Evolutionary conservation across 2,113 vertebrate genomes (phyloP), one percentile per base, ranked within the genome.

Genomic region (Dromas ardeola): DNA sequence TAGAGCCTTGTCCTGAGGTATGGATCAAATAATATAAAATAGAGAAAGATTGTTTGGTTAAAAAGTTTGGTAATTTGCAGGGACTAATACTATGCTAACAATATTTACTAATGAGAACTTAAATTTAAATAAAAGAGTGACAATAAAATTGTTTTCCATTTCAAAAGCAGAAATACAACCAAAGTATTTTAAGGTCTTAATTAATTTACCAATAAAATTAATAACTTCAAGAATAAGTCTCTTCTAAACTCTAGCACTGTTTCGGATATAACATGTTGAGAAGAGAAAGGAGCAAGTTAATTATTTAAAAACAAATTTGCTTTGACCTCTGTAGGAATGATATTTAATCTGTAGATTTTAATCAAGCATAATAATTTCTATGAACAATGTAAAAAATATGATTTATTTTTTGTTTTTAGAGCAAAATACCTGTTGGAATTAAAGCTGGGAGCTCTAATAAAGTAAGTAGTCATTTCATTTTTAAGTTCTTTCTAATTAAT

Each of bases 1-100:
- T 99, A 96, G 99, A 99, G 90, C 98, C 99, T 77, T 99, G 99
- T 91, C 99, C 99, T 69, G 99, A 99, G 99, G 99, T 99, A 98
- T 97, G 98, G 74, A 92, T 96, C 26, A 49, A 94, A 80, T 78
- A 49, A 81, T 50, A 22, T 17, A 32, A 45, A 55, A 43, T 56
- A 65, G 30, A 18, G 72, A 53, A 90, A 40, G 4, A 5, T 5
- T 6, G n/a, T 84, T 47, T 67, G 7, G 23, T 52, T 56, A 20
- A 72, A 47, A 50, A 50, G 7, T 32, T 80, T 63, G 11, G 13
- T 50, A 18, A 11, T 82, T 87, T 91, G 11, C 17, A 11, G 34
- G 62, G 4, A 19, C 6, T 80, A 47, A 25, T 63, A 59, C 6
- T 71, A 4, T 47, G 29, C 18, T 61, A 66, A 23, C 15, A 47